These are phyloP conservation scores for Microctenopoma lineatum DNA, from an alignment of 2,797 vertebrate genomes.

Conservation along the genomic window DNA sequence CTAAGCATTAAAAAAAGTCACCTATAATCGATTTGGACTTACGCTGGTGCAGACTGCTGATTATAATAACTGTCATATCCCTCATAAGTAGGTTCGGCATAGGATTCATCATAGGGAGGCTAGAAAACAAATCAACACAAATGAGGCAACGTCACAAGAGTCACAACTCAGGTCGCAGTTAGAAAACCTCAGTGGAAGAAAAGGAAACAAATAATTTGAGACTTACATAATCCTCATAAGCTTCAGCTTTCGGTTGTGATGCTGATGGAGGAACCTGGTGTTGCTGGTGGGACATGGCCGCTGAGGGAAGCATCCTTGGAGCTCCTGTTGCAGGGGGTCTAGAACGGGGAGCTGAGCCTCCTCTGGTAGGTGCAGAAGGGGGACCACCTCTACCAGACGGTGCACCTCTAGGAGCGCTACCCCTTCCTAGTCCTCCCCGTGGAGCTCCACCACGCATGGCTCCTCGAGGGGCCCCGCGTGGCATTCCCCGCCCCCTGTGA, in stretches of 20 bases:
- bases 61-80: slow-evolving; percentile 94
- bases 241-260: slow-evolving; percentile 86
- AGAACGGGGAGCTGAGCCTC: slow-evolving; percentile 87
- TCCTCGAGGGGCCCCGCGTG: slow-evolving; percentile 89
- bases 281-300: slow-evolving; percentile 82
- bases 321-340: slow-evolving; percentile 87
- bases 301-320: slow-evolving; percentile 88
- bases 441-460: slow-evolving; percentile 89
- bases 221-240: slow-evolving; percentile 95
- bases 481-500: slow-evolving; percentile 90
- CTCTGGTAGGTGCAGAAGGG: slow-evolving; percentile 83
- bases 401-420: slow-evolving; percentile 87
- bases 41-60: slow-evolving; percentile 91
- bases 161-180: neutral
- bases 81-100: slow-evolving; percentile 86
- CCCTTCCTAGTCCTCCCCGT: slow-evolving; percentile 88
- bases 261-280: slow-evolving; percentile 81
- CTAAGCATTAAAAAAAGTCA: neutral
- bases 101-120: slow-evolving; percentile 77
- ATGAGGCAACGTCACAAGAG: neutral
- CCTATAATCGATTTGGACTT: slow-evolving; percentile 66
- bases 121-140: slow-evolving; percentile 11
- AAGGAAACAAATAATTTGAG: neutral
- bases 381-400: slow-evolving; percentile 88
- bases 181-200: neutral